phyloP scores from a whole-genome alignment of 2,113 vertebrate species.

The Albula goreensis region DNA sequence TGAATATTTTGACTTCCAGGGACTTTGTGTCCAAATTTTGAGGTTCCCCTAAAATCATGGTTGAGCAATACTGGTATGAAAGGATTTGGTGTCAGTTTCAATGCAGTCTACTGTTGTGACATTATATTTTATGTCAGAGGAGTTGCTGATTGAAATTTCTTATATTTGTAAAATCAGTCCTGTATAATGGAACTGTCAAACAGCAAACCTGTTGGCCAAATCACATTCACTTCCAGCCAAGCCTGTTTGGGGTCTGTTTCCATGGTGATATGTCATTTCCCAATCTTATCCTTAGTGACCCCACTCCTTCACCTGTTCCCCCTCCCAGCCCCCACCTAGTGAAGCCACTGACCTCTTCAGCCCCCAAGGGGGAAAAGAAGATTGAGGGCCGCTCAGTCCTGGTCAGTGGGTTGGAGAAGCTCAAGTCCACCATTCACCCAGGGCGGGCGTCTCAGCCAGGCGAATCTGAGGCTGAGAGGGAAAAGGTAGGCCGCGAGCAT shows the following conservation, averaged over 20 bases:
- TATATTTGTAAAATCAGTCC: background rate
- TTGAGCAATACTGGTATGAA: background rate
- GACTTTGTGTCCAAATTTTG: background rate
- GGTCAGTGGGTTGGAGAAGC: conserved; percentile 76
- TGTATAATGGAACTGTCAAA: background rate
- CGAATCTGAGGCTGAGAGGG: conserved; percentile 57
- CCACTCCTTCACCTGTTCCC: conserved; percentile 17
- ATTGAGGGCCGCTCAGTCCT: conserved; percentile 73
- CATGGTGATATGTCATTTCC: background rate
- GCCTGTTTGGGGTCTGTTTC: background rate
- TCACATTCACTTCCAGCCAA: background rate
- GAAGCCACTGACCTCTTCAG: conserved; percentile 80
- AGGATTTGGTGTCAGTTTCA: background rate
- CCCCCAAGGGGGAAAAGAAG: conserved; percentile 69
- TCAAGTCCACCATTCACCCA: conserved; percentile 77
- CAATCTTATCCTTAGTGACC: background rate
- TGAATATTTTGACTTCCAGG: background rate
- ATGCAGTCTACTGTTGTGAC: background rate
- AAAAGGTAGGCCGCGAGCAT: conserved; percentile 56
- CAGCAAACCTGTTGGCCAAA: background rate
- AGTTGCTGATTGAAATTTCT: no score
- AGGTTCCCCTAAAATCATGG: background rate
- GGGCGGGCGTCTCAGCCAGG: conserved; percentile 59
- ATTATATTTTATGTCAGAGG: no score
- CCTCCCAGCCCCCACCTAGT: conserved; percentile 85